These are phyloP conservation scores for Anguilla anguilla DNA, from an alignment of 2,797 vertebrate genomes.

Conservation along the genomic window DNA sequence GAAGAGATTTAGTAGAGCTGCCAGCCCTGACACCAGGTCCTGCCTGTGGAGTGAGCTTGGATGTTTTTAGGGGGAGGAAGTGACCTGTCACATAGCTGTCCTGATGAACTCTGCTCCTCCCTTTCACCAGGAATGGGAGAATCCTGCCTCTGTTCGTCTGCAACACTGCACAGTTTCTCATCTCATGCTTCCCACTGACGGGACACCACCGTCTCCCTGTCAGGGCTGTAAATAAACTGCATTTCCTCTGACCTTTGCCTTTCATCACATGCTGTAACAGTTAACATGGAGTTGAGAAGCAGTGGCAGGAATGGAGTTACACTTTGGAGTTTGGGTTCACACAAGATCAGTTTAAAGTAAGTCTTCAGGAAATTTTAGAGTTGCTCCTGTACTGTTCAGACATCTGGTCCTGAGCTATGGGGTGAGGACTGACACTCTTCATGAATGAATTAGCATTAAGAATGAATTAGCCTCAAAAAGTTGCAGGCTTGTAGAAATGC, in stretches of 20 bases:
- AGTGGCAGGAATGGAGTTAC: neutral
- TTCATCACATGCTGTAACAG: neutral
- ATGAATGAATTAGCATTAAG: neutral
- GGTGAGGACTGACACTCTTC: neutral
- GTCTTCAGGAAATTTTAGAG: neutral
- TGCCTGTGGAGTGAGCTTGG: neutral
- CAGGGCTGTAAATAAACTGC: neutral
- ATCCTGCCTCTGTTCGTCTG: neutral
- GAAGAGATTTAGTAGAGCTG: neutral
- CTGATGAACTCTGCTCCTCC: neutral
- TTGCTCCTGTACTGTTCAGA: neutral
- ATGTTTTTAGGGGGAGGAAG: neutral
- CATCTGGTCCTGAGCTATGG: neutral
- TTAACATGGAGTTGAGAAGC: neutral
- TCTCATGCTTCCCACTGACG: neutral
- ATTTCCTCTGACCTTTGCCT: constrained; percentile 1
- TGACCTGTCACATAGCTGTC: neutral
- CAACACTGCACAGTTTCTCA: neutral
- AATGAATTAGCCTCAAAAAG: neutral
- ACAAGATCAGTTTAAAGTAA: neutral
- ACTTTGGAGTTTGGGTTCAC: neutral
- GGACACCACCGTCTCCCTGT: neutral
- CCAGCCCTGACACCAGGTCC: neutral
- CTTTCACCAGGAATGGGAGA: neutral
- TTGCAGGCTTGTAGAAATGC: neutral